Evolutionary conservation across 2,797 vertebrate species (phyloP), one percentile per base, ranked within the genome.

Genomic region (Cryptoblepharus egeriae): DNA sequence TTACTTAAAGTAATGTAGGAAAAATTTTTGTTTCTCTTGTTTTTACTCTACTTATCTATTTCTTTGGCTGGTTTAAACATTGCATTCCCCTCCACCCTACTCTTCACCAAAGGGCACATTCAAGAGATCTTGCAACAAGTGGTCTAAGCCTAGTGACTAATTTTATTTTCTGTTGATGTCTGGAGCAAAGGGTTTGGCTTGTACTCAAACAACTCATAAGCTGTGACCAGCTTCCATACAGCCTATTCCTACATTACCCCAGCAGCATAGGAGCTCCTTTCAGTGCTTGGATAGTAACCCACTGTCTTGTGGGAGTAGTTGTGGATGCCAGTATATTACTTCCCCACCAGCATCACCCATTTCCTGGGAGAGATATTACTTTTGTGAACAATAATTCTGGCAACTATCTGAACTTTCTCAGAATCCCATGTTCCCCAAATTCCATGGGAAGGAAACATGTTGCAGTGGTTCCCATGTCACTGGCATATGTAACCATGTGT

Each of bases 71-170:
- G 11, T 58, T 58, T 22, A 58, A 58, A 58, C 71, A 24, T 57
- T 52, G 35, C 30, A 32, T 81, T 52, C 26, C 24, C 63, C 16
- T 16, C 15, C 63, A 15, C 30, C 32, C 64, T 35, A 15, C 7
- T 57, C 28, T 52, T 52, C 49, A 52, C 39, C 71, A 81, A 57
- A 81, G 28, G 61, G 22, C 49, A 74, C 28, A 74, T 74, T 74
- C 71, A 55, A 52, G 63, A 81, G 22, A 4, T 26, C 52, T 74
- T 65, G 42, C 37, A 81, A n/a, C 49, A n/a, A 67, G 37, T 57
- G 52, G 28, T 58, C 12, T 37, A 63, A 37, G 30, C 26, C 58
- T 35, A 28, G 30, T 37, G 30, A 6, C 30, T 52, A 64, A 28
- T 67, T 67, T 77, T 37, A 32, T 75, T 81, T 73, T 65, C 37